phyloP scores from a whole-genome alignment of 2,113 vertebrate genomes.

The Antennarius striatus region DNA sequence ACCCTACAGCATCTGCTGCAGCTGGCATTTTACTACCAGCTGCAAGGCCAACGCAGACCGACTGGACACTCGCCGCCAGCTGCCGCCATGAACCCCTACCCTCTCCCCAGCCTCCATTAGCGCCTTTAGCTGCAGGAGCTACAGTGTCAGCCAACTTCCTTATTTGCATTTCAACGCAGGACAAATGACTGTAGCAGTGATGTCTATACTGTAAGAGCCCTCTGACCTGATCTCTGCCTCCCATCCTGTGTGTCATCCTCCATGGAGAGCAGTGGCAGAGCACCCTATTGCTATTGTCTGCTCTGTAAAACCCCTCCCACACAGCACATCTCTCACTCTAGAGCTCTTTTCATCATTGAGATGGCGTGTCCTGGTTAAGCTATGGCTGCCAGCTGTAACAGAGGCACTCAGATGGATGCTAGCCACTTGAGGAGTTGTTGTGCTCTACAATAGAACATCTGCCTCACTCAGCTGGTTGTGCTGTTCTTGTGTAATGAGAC shows the following conservation, averaged over 20 bases:
- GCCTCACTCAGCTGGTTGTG: slow-evolving; percentile 68
- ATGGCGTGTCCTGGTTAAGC: slow-evolving; percentile 63
- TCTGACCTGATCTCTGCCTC: slow-evolving; percentile 10
- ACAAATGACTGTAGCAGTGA: slow-evolving; percentile 3
- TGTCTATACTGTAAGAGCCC: slow-evolving; percentile 12
- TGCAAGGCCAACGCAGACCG: slow-evolving; percentile 46
- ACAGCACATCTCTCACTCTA: slow-evolving; percentile 27
- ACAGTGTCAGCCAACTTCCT: background rate
- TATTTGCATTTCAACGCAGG: slow-evolving; percentile 26
- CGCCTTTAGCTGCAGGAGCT: slow-evolving; percentile 35
- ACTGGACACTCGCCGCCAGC: slow-evolving; percentile 65
- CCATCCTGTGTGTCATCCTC: slow-evolving; percentile 7
- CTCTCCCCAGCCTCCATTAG: slow-evolving; percentile 30
- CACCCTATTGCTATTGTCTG: slow-evolving; percentile 16
- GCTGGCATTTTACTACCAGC: slow-evolving; percentile 69
- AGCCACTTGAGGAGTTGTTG: slow-evolving; percentile 68
- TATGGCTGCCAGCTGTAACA: slow-evolving; percentile 66
- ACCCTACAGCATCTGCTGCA: slow-evolving; percentile 73
- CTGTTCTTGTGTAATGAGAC: slow-evolving; percentile 70
- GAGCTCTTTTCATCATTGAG: slow-evolving; percentile 58
- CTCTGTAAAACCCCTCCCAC: slow-evolving; percentile 18
- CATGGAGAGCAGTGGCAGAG: slow-evolving; percentile 18
- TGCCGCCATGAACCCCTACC: slow-evolving; percentile 26
- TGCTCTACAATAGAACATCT: slow-evolving; percentile 72
- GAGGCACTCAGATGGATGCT: slow-evolving; percentile 61